Evolutionary conservation across 2,888 invertebrate genomes (phyloP).

Genomic region (Notodonta ziczac): DNA sequence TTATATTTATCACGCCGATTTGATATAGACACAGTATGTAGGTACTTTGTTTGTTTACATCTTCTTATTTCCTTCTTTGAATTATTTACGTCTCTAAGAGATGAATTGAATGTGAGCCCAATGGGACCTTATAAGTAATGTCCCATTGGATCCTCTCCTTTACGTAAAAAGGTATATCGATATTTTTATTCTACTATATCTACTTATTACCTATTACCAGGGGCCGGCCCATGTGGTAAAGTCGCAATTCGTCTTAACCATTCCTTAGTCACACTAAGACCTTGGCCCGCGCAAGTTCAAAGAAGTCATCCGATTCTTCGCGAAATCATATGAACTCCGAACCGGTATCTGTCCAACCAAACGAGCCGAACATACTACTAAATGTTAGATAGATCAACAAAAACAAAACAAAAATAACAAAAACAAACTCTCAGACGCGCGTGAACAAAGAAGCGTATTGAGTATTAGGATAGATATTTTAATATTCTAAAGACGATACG

Average conservation of each 20-base stretch:
- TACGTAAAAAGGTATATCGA: too few relatives aligned
- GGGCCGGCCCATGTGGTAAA: too few relatives aligned
- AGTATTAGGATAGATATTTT: constrained; percentile 63
- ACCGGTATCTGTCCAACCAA: constrained; percentile 40
- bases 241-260: too few relatives aligned
- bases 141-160: too few relatives aligned
- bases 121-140: too few relatives aligned
- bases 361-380: constrained; percentile 31
- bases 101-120: too few relatives aligned
- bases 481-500: constrained; percentile 75
- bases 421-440: constrained; percentile 33
- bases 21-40: background rate
- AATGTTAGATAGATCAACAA: constrained; percentile 44
- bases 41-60: background rate
- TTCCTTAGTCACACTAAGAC: constrained; percentile 13
- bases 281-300: constrained; percentile 36
- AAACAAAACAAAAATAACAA: constrained; percentile 45
- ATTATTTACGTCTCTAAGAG: too few relatives aligned
- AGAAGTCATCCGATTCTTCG: constrained; percentile 23
- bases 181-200: too few relatives aligned
- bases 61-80: background rate
- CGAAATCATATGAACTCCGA: constrained; percentile 32
- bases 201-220: too few relatives aligned
- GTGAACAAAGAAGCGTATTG: constrained; percentile 59
- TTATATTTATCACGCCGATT: constrained; percentile 5